Base-by-base conservation (phyloP, 2,797 vertebrate species). In the Brachyrhaphis roseni region DNA sequence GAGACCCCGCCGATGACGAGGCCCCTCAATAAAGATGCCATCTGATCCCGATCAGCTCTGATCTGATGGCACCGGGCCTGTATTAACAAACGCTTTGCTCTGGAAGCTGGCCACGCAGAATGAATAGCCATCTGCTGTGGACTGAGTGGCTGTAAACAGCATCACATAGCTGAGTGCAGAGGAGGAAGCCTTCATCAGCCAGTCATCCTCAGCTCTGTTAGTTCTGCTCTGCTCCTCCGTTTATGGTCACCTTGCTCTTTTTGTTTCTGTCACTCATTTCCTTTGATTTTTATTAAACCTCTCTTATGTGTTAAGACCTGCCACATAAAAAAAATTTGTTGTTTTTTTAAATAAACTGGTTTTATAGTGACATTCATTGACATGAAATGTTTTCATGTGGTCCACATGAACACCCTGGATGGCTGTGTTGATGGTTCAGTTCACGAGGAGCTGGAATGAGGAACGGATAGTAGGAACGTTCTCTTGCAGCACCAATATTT, bases 91-190 rank as follows among this genome's bases (percentile, higher is more conserved):
- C 15, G n/a, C 74, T 83, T 78, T 1, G 53, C 46, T 66, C 68
- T 89, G 85, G 85, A 79, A 34, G 68, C 76, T 76, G 1, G 79
- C 83, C 88, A 82, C 72, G 20, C 74, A 83, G 80, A 81, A 87
- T 74, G 82, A 88, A 86, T 45, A 73, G 77, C 88, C 91, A 89
- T 89, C 88, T 89, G 86, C 86, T 83, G 85, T 23, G 83, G 77
- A 76, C 64, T 72, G 75, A 90, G 82, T 75, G 88, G 83, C 82
- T 87, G 84, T 82, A 84, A 89, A 88, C 77, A 78, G 78, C 88
- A 77, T 92, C 85, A 79, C 78, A 87, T 84, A 64, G 74, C 71
- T 77, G 86, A 34, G 78, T 55, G 57, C 64, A 78, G 74, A 81
- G 39, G 75, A 18, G 36, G 49, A 83, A 79, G 55, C 77, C 75